Evolutionary conservation across 2,888 invertebrate genomes (phyloP), one percentile per base, ranked within the genome.

Genomic region (Silvanus unidentatus): DNA sequence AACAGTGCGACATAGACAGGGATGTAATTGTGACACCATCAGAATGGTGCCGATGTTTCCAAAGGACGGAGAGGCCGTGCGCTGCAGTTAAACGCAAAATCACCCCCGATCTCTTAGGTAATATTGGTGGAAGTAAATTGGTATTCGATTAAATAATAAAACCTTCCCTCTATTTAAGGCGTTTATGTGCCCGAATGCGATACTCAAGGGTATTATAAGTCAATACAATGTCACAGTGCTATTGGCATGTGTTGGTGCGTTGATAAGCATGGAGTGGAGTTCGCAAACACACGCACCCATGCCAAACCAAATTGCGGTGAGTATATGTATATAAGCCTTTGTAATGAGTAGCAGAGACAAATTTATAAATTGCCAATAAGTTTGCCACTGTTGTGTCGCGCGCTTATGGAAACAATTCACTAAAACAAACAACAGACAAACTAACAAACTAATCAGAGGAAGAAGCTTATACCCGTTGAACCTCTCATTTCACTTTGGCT

Each of bases 211-310:
- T 92, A 82, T 75, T 93, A 89, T 74, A 82, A 84, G 55, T 79
- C 88, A 61, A 84, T 86, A 50, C 93, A 93, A 73, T 93, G 93
- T 72, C 90, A 92, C 75, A 81, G 81, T 55, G 86, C 89, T 50
- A 86, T 88, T 41, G 89, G 86, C 48, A 84, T 90, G 69, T 93
- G 93, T 74, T 93, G 93, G 93, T 93, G 92, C 75, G 91, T 92
- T 56, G 91, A 93, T 75, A 83, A 87, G 69, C 92, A 92, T 73
- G 93, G 93, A 43, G 88, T 87, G 37, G 92, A 92, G 74, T 84
- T 83, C 64, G 81, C 90, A 57, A 88, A 88, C 68, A 87, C 90
- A 55, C 84, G 91, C 67, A 85, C 87, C 53, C 77, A 84, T 69
- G 84, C 88, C 71, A 86, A 84, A 71, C 86, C 86, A 47, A 83